Evolutionary conservation across 2,888 invertebrate species (phyloP), one percentile per base, ranked within the genome.

Genomic region (Sussaba pulchella): DNA sequence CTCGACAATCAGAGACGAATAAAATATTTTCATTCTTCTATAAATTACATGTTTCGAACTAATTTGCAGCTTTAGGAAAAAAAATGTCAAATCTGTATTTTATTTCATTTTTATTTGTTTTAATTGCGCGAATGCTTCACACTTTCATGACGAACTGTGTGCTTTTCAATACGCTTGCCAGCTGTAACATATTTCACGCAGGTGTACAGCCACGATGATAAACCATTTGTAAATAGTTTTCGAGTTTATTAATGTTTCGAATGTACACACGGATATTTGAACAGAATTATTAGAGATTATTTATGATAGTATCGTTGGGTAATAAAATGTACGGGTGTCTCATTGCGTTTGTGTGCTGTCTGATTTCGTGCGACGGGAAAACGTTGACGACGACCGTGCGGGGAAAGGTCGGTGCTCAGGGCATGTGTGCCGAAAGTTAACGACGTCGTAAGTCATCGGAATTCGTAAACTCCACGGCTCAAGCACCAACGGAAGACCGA

Each of bases 231-330:
- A 66, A 43, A 64, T 73, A 31, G 39, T 31, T 52, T 61, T 19
- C 50, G 39, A 63, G 63, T 63, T 63, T 72, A 63, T 52, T 57
- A 50, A 31, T 52, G 67, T 52, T 52, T 31, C 9, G 24, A 67
- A 52, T 10, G 57, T 59, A 36, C 36, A 36, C 36, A 36, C n/a
- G n/a, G 8, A 36, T 31, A 36, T 59, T 10, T n/a, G 36, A 19
- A 59, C 26, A 41, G 52, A 54, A 69, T 54, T 43, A 54, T 69
- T 43, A 69, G 41, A 26, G 8, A 54, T 54, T 69, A 54, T 69
- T 54, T 26, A 69, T 43, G 54, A n/a, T 36, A 6, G 54, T 39
- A 24, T 9, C 9, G 4, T 6, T 6, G 52, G 41, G 41, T 54
- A 69, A 54, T 54, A 43, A 54, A 69, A 69, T 54, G 39, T 9